Conservation (phyloP, 2,888 invertebrate species). For the Drosophila lacicola region DNA sequence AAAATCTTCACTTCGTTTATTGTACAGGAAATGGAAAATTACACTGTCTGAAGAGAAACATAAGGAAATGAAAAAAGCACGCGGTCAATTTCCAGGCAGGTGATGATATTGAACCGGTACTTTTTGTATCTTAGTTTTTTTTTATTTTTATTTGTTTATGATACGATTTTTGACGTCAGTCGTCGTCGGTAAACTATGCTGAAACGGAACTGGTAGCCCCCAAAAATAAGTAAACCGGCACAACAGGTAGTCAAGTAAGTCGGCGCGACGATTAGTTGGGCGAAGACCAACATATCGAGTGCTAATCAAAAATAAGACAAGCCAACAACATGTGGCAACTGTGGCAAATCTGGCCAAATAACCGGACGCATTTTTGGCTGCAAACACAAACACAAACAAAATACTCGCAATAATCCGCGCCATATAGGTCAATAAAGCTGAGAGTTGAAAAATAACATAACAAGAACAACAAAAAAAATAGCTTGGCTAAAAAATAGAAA, state of each 20-base stretch:
- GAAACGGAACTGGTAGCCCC: constrained; percentile 68
- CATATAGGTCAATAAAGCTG: constrained; percentile 50
- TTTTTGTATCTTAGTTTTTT: background rate
- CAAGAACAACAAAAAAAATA: constrained; percentile 30
- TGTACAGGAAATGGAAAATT: constrained; percentile 45
- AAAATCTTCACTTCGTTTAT: constrained; percentile 30
- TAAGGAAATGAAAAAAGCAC: constrained; percentile 38
- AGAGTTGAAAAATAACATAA: constrained; percentile 7
- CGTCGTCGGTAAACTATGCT: constrained; percentile 11
- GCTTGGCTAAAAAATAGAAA: constrained; percentile 31
- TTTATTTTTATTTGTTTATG: constrained; percentile 15
- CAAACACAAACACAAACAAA: constrained; percentile 17
- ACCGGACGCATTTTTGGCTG: constrained; percentile 54
- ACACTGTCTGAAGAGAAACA: constrained; percentile 10
- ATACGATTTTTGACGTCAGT: constrained; percentile 62
- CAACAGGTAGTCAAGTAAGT: constrained; percentile 65
- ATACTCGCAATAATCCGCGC: constrained; percentile 15
- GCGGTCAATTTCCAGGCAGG: constrained; percentile 26
- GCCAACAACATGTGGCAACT: constrained; percentile 16
- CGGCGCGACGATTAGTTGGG: constrained; percentile 6
- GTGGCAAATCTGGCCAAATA: constrained; percentile 22
- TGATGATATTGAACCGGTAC: constrained; percentile 41
- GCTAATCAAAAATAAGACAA: constrained; percentile 58
- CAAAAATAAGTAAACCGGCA: constrained; percentile 75
- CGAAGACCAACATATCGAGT: constrained; percentile 27